Conservation (phyloP, 2,113 vertebrate species). For the Strigops habroptila region DNA sequence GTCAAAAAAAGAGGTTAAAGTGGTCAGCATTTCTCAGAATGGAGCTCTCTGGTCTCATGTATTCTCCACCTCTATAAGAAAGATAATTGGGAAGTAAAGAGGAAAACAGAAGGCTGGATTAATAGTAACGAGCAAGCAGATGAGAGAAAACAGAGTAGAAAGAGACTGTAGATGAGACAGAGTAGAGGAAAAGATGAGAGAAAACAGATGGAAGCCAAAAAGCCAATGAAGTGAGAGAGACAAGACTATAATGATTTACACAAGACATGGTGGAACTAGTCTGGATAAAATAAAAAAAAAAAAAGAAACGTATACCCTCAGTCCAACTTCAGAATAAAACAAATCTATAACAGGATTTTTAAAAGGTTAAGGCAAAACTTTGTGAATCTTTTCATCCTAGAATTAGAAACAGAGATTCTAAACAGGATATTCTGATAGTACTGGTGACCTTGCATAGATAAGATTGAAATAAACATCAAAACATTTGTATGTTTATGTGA, state of each 20-base stretch:
- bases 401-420: conserved; percentile 9
- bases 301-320: neutral
- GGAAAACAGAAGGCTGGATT: neutral
- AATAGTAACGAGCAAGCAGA: conserved; percentile 11
- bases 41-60: neutral
- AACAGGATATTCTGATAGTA: neutral
- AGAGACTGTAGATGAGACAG: conserved; percentile 35
- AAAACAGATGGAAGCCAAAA: conserved; percentile 60
- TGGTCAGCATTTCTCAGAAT: neutral
- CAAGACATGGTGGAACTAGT: neutral
- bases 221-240: conserved; percentile 61
- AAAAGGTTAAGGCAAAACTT: neutral
- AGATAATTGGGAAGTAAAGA: conserved; percentile 7
- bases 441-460: neutral
- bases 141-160: conserved; percentile 60
- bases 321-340: neutral
- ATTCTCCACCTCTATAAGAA: neutral
- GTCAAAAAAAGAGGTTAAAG: neutral
- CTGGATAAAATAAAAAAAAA: conserved; percentile 6
- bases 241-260: conserved; percentile 40
- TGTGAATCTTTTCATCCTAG: conserved; percentile 7
- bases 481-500: neutral
- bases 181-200: conserved; percentile 46
- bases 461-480: neutral
- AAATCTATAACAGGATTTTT: neutral